Evolutionary conservation across 2,888 invertebrate species (phyloP).

Genomic region (Tethea ocularis): DNA sequence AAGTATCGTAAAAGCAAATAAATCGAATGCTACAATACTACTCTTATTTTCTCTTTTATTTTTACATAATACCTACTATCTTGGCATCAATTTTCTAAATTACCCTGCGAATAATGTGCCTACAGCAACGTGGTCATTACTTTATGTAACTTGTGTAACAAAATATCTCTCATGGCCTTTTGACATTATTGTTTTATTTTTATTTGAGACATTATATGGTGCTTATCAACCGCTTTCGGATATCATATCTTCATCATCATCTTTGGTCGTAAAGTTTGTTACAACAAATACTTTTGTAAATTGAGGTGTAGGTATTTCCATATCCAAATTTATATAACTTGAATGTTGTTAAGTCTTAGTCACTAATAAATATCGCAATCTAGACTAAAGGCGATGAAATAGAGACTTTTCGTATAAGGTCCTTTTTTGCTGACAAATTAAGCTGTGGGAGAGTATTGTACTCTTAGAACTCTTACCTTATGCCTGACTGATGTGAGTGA

Average conservation of each 20-base stretch:
- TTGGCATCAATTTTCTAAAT: slow-evolving; percentile 3
- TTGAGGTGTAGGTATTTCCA: too few relatives aligned
- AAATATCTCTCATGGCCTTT: not conserved
- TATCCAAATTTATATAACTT: too few relatives aligned
- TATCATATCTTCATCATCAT: not conserved
- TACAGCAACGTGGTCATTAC: not conserved
- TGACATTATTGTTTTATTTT: not conserved
- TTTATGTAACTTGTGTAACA: not conserved
- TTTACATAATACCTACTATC: not conserved
- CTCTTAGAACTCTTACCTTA: too few relatives aligned
- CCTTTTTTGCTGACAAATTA: too few relatives aligned
- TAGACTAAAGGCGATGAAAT: not conserved
- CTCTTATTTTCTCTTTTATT: not conserved
- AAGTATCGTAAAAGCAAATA: too few relatives aligned
- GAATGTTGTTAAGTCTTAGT: too few relatives aligned
- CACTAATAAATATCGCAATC: not conserved
- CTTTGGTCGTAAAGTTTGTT: not conserved
- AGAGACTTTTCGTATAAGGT: not conserved
- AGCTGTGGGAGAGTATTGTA: too few relatives aligned
- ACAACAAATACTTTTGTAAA: not conserved
- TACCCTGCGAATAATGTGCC: not conserved
- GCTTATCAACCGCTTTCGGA: not conserved
- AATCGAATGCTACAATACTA: not conserved
- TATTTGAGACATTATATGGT: not conserved
- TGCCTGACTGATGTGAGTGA: too few relatives aligned